Evolutionary conservation across 2,797 vertebrate genomes (phyloP).

Genomic region (Sebastes aleutianus): DNA sequence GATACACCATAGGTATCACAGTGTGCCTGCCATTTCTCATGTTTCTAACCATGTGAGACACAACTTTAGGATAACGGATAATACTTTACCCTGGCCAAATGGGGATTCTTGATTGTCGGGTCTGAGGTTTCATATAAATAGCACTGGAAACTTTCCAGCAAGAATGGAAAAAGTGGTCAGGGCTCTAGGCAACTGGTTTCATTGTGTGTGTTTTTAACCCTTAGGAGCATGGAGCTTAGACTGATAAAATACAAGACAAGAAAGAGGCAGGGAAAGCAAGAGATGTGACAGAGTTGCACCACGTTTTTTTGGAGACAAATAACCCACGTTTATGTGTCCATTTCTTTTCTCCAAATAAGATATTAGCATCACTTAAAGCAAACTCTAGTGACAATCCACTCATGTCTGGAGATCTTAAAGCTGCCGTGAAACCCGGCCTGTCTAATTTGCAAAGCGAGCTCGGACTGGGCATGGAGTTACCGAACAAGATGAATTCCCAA

Average conservation of each 20-base stretch:
- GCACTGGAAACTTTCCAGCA: constrained; percentile 80
- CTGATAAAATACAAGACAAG: background rate
- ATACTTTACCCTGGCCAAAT: constrained; percentile 53
- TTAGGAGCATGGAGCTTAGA: constrained; percentile 30
- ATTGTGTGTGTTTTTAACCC: constrained; percentile 73
- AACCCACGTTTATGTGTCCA: background rate
- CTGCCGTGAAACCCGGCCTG: constrained; percentile 14
- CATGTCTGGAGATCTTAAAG: background rate
- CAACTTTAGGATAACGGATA: constrained; percentile 42
- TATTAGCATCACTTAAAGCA: background rate
- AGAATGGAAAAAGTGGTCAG: constrained; percentile 79
- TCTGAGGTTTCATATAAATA: constrained; percentile 77
- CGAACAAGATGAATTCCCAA: constrained; percentile 72
- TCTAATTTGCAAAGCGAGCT: constrained; percentile 22
- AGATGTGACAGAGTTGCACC: background rate
- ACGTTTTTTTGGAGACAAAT: background rate
- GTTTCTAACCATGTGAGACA: background rate
- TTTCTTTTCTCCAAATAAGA: background rate
- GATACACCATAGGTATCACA: background rate
- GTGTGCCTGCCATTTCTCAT: background rate
- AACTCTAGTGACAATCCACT: background rate
- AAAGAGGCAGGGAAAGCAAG: background rate
- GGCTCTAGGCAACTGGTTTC: constrained; percentile 72
- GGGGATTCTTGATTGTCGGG: constrained; percentile 64
- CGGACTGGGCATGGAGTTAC: constrained; percentile 39